A percentile compares a stretch with the other conserved stretches of the same genome.
These are phyloP conservation scores for Clamator glandarius DNA, from an alignment of 2,797 vertebrate genomes.

Conservation along the genomic window DNA sequence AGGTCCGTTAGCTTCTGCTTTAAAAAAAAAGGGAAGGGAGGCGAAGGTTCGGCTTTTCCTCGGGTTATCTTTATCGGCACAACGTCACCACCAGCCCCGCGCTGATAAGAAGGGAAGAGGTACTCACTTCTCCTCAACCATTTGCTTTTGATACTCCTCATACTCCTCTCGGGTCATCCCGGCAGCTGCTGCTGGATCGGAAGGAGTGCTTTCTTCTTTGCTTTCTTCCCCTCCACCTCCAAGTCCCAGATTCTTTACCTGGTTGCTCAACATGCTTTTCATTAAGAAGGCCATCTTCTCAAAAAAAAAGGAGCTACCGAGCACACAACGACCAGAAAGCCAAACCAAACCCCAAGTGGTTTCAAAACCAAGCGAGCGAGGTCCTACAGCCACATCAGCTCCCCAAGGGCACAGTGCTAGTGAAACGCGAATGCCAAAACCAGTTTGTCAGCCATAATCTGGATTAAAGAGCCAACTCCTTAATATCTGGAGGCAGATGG, in stretches of 20 bases:
- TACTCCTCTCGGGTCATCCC: slow-evolving; percentile 98
- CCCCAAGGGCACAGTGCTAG: slow-evolving; percentile 84
- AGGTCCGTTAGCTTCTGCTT: too few relatives aligned
- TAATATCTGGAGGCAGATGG: slow-evolving; percentile 91
- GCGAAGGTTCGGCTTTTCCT: background rate
- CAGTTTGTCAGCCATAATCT: slow-evolving; percentile 89
- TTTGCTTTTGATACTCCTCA: slow-evolving; percentile 96
- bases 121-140: slow-evolving; percentile 99
- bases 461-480: slow-evolving; percentile 90
- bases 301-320: background rate
- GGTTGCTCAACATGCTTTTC: slow-evolving; percentile 95
- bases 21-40: background rate
- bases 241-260: slow-evolving; percentile 93
- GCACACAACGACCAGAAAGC: background rate
- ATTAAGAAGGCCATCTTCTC: slow-evolving; percentile 91
- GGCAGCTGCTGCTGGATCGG: slow-evolving; percentile 91
- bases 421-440: slow-evolving; percentile 82
- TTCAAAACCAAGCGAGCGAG: slow-evolving; percentile 2
- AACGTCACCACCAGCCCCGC: background rate
- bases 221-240: slow-evolving; percentile 90
- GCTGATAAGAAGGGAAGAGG: slow-evolving; percentile 8
- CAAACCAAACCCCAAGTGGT: background rate
- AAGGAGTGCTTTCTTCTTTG: slow-evolving; percentile 84
- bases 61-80: background rate
- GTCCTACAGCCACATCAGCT: slow-evolving; percentile 77